Conservation (phyloP, 2,888 invertebrate species). For the Rhopalosiphum nymphaeae region DNA sequence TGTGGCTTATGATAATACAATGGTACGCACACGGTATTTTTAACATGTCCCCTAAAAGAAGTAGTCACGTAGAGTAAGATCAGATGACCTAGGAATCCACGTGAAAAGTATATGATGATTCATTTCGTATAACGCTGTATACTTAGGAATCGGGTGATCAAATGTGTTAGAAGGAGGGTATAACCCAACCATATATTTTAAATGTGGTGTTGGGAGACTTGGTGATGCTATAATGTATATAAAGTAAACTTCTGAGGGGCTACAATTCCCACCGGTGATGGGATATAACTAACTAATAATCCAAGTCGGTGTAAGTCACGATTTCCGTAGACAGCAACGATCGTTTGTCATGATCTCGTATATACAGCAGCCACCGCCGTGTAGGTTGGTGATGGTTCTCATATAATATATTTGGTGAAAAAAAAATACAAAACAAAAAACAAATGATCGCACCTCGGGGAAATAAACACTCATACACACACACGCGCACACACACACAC, state of each 20-base stretch:
- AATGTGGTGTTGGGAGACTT: background rate
- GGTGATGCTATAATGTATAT: background rate
- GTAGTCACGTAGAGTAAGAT: too few relatives aligned
- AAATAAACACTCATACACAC: background rate
- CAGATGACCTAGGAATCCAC: too few relatives aligned
- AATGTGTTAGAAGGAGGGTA: background rate
- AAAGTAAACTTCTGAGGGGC: background rate
- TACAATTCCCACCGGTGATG: background rate
- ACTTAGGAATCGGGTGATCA: background rate
- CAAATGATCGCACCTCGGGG: constrained; percentile 43
- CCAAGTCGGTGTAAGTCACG: background rate
- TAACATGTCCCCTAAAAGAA: too few relatives aligned
- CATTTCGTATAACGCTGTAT: background rate
- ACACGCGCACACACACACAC: background rate
- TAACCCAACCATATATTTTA: background rate
- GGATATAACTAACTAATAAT: background rate
- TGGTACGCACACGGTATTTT: too few relatives aligned
- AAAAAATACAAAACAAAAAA: constrained; percentile 24
- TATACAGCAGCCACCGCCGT: background rate
- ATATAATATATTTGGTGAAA: background rate
- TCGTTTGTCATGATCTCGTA: constrained; percentile 22
- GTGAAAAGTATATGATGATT: too few relatives aligned
- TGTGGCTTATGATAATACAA: too few relatives aligned
- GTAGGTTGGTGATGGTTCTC: background rate
- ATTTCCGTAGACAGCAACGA: background rate